phyloP scores from a whole-genome alignment of 2,797 vertebrate species.

The Ceryle rudis region DNA sequence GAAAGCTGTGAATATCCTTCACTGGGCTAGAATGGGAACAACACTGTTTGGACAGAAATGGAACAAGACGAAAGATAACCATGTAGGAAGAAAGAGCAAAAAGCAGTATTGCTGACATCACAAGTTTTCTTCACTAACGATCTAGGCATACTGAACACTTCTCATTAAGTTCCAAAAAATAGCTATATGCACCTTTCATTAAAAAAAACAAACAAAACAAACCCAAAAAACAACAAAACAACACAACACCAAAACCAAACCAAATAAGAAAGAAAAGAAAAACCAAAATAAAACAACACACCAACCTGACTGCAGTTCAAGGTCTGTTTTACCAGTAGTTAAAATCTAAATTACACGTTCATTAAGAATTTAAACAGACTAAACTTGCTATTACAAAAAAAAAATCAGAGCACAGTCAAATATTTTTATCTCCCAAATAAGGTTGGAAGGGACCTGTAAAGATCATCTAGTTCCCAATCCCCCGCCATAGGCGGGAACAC shows the following conservation, averaged over 20 bases:
- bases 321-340: background rate
- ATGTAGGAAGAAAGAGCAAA: background rate
- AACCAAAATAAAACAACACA: too few species aligned
- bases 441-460: background rate
- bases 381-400: background rate
- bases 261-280: background rate
- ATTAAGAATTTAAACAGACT: background rate
- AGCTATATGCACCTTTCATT: background rate
- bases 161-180: background rate
- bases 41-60: background rate
- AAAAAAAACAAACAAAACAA: background rate
- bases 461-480: background rate
- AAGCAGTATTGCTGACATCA: background rate
- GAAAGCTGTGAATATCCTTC: slow-evolving; percentile 22
- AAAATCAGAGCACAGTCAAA: background rate
- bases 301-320: background rate
- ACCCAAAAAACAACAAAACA: background rate
- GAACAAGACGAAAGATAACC: background rate
- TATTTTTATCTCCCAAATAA: background rate
- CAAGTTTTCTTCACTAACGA: background rate
- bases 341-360: background rate
- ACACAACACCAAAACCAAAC: too few species aligned
- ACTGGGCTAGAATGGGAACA: background rate
- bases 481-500: background rate
- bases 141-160: background rate